Evolutionary conservation across 2,113 vertebrate species (phyloP).

Genomic region (Sturnira hondurensis): DNA sequence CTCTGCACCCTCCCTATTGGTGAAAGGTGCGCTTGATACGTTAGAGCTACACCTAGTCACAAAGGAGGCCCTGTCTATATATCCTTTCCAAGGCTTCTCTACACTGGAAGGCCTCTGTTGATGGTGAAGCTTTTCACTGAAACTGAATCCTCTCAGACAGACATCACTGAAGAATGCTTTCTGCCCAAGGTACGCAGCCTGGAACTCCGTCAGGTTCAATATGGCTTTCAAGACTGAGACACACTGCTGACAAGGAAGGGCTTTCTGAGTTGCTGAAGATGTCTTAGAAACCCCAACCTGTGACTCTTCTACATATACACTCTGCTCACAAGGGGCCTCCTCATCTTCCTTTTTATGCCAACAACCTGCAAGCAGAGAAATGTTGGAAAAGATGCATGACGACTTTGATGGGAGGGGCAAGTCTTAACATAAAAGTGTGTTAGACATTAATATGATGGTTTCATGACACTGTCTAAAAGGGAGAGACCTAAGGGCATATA

Average conservation of each 20-base stretch:
- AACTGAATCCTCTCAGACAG: neutral
- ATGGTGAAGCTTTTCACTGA: neutral
- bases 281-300: neutral
- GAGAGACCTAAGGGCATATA: neutral
- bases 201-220: neutral
- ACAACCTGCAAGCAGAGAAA: conserved; percentile 29
- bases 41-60: neutral
- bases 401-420: neutral
- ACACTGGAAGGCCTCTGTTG: neutral
- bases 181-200: neutral
- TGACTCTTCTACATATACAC: neutral
- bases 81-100: neutral
- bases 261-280: neutral
- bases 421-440: neutral
- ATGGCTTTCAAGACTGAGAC: neutral
- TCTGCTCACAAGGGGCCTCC: neutral
- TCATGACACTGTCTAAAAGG: neutral
- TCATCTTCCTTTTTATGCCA: neutral
- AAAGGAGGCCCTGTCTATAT: neutral
- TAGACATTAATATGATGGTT: neutral
- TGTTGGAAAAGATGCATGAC: neutral
- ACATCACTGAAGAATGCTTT: neutral
- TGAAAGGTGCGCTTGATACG: neutral
- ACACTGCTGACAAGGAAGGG: neutral
- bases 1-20: neutral